phyloP scores from a whole-genome alignment of 2,113 vertebrate genomes.

The Poicephalus gulielmi region DNA sequence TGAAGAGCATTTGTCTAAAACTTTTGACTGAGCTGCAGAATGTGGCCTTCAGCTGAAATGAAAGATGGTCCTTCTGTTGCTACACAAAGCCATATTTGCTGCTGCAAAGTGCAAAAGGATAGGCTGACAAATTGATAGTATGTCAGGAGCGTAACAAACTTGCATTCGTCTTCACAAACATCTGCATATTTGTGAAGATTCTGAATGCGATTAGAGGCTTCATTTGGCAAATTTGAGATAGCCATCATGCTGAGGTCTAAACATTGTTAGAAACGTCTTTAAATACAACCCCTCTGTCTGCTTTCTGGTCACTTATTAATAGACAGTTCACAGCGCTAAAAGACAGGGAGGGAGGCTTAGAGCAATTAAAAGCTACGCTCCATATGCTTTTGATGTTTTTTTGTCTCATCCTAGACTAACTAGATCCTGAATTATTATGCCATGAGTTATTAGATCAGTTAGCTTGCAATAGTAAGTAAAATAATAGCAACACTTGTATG shows the following conservation, averaged over 20 bases:
- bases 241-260: constrained; percentile 5
- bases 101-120: constrained; percentile 69
- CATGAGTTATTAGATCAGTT: constrained; percentile 34
- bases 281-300: not conserved
- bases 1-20: constrained; percentile 60
- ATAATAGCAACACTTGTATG: not conserved
- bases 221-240: constrained; percentile 28
- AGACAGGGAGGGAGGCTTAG: constrained; percentile 18
- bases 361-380: constrained; percentile 60
- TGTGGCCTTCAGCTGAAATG: constrained; percentile 65
- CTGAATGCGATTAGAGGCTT: not conserved
- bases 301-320: constrained; percentile 56
- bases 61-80: constrained; percentile 66
- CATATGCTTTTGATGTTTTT: constrained; percentile 55
- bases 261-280: constrained; percentile 27
- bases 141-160: constrained; percentile 23
- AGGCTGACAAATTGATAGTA: constrained; percentile 55
- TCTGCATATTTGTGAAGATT: constrained; percentile 64
- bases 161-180: constrained; percentile 43
- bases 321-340: not conserved
- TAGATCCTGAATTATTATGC: constrained; percentile 49
- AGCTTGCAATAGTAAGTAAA: constrained; percentile 4
- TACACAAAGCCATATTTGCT: constrained; percentile 66
- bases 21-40: constrained; percentile 63
- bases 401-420: constrained; percentile 35